These are phyloP conservation scores for Cheilosia impressa DNA, from an alignment of 2,888 invertebrate genomes.

Conservation along the genomic window DNA sequence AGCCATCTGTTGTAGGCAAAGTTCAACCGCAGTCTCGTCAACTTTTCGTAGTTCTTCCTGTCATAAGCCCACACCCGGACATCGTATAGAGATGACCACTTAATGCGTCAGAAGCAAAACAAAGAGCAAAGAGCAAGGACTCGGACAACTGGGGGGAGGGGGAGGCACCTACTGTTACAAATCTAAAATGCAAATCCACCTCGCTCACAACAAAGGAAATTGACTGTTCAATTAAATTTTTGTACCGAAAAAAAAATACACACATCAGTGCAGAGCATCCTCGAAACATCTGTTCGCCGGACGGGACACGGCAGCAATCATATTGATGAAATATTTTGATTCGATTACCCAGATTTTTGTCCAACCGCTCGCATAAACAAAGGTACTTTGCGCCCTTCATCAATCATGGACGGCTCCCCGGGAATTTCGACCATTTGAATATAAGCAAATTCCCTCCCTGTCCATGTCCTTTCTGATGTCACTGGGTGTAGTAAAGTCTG, in stretches of 20 bases:
- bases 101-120: conserved; percentile 39
- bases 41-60: conserved; percentile 18
- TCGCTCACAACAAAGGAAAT: conserved; percentile 59
- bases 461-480: conserved; percentile 28
- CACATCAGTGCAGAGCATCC: conserved; percentile 6
- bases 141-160: background rate
- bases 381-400: conserved; percentile 54
- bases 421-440: conserved; percentile 64
- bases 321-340: conserved; percentile 73
- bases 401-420: conserved; percentile 55
- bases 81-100: conserved; percentile 9
- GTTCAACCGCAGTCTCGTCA: conserved; percentile 60
- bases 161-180: conserved; percentile 15
- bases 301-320: conserved; percentile 53
- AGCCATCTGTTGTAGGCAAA: conserved; percentile 58
- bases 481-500: conserved; percentile 35
- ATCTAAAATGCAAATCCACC: conserved; percentile 72
- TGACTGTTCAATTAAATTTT: conserved; percentile 73
- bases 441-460: conserved; percentile 63
- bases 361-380: conserved; percentile 16
- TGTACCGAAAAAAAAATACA: background rate
- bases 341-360: conserved; percentile 68
- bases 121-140: conserved; percentile 32
- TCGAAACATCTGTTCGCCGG: conserved; percentile 65
- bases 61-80: conserved; percentile 58